A percentile compares a stretch with the other conserved stretches of the same genome.
Conservation (phyloP, 2,888 invertebrate genomes). For the Proisotoma minuta region DNA sequence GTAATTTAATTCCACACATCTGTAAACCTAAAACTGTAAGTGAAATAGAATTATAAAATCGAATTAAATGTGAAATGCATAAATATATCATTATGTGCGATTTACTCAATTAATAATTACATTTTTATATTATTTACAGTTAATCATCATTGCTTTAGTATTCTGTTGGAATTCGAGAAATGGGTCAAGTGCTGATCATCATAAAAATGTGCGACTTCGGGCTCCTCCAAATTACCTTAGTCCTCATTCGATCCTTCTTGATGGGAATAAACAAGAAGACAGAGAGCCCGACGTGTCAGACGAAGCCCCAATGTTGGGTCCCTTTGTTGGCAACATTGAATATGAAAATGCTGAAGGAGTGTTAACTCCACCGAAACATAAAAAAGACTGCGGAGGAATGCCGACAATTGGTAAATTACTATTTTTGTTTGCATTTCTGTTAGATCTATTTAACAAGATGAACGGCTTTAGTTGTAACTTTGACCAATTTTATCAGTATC, state of each 20-base stretch:
- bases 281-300: slow-evolving; percentile 13
- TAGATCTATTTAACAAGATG: no score
- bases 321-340: slow-evolving; percentile 8
- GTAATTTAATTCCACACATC: background rate
- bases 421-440: background rate
- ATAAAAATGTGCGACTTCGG: slow-evolving; percentile 10
- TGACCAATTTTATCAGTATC: slow-evolving; percentile 19
- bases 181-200: slow-evolving; percentile 1
- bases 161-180: slow-evolving; percentile 11
- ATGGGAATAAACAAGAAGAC: slow-evolving; percentile 5
- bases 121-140: background rate
- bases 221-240: background rate
- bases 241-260: background rate
- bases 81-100: background rate
- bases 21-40: slow-evolving; percentile 14
- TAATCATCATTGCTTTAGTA: slow-evolving; percentile 6
- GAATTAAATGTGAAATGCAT: no score
- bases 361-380: slow-evolving; percentile 11
- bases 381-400: slow-evolving; percentile 34
- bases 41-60: no score
- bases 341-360: background rate
- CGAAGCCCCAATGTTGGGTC: slow-evolving; percentile 18
- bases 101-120: slow-evolving; percentile 2
- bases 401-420: slow-evolving; percentile 11
- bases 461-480: no score